Evolutionary conservation across 2,113 vertebrate genomes (phyloP).

Genomic region (Opisthocomus hoazin): DNA sequence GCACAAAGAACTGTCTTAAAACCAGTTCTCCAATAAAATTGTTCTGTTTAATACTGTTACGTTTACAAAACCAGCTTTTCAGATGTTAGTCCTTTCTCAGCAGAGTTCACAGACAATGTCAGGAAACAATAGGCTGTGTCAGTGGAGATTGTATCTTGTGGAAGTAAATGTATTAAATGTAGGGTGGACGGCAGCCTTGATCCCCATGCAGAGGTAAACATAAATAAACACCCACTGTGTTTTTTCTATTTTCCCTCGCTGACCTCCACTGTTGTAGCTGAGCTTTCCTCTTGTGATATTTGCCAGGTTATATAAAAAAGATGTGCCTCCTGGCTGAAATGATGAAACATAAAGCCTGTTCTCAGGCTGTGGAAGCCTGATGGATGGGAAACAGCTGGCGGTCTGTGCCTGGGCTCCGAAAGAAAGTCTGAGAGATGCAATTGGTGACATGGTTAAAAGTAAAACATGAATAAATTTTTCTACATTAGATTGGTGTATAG

Average conservation of each 20-base stretch:
- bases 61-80: slow-evolving; percentile 20
- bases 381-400: slow-evolving; percentile 72
- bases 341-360: slow-evolving; percentile 70
- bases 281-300: slow-evolving; percentile 61
- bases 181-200: not conserved
- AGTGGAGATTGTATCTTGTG: not conserved
- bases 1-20: not conserved
- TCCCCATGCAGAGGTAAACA: slow-evolving; percentile 38
- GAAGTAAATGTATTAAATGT: slow-evolving; percentile 17
- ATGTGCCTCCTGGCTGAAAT: slow-evolving; percentile 67
- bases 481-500: slow-evolving; percentile 50
- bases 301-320: slow-evolving; percentile 57
- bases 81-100: not conserved
- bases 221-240: slow-evolving; percentile 46
- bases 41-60: not conserved
- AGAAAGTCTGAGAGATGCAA: slow-evolving; percentile 59
- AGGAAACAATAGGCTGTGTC: slow-evolving; percentile 1
- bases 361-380: slow-evolving; percentile 64
- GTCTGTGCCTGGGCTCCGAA: slow-evolving; percentile 51
- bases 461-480: slow-evolving; percentile 64
- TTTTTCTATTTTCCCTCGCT: not conserved
- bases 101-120: not conserved
- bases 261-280: slow-evolving; percentile 56
- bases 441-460: slow-evolving; percentile 65
- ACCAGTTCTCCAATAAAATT: not conserved